A percentile compares a stretch with the other conserved stretches of the same genome.
Evolutionary conservation across 2,888 invertebrate genomes (phyloP).

Genomic region (Euphydryas editha): DNA sequence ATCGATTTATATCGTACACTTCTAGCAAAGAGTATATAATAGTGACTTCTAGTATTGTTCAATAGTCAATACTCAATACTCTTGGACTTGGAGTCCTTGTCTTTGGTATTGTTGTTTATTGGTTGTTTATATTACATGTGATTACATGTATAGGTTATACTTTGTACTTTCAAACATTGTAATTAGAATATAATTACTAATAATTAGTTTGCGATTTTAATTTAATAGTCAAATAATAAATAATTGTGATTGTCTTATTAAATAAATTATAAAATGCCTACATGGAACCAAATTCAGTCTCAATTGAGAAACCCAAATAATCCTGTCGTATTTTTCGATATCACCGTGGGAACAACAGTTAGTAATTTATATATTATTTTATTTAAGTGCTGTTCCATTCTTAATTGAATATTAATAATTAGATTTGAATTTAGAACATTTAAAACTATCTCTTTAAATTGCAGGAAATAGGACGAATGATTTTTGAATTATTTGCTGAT

Average conservation of each 20-base stretch:
- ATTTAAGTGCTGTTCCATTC: neutral
- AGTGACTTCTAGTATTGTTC: too few relatives aligned
- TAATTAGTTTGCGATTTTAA: neutral
- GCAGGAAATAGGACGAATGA: conserved; percentile 98
- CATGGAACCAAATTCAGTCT: conserved; percentile 97
- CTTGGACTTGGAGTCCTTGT: too few relatives aligned
- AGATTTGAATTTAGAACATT: neutral
- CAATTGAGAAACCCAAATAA: conserved; percentile 96
- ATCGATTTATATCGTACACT: too few relatives aligned
- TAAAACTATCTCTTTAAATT: conserved; percentile 37
- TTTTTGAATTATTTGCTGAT: conserved; percentile 98
- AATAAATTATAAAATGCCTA: conserved; percentile 87
- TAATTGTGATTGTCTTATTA: neutral
- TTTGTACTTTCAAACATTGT: neutral
- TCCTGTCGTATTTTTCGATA: conserved; percentile 99
- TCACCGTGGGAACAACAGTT: conserved; percentile 97
- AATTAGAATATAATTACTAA: neutral
- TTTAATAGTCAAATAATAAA: neutral
- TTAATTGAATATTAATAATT: neutral
- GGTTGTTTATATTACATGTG: neutral
- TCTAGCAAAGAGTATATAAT: too few relatives aligned
- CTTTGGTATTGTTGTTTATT: conserved; percentile 38
- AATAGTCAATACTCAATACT: too few relatives aligned
- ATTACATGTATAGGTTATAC: neutral
- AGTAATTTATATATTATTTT: neutral